A percentile compares a stretch with the other conserved stretches of the same genome.
Conservation (phyloP, 2,888 invertebrate species). For the Drosophila suboccidentalis region DNA sequence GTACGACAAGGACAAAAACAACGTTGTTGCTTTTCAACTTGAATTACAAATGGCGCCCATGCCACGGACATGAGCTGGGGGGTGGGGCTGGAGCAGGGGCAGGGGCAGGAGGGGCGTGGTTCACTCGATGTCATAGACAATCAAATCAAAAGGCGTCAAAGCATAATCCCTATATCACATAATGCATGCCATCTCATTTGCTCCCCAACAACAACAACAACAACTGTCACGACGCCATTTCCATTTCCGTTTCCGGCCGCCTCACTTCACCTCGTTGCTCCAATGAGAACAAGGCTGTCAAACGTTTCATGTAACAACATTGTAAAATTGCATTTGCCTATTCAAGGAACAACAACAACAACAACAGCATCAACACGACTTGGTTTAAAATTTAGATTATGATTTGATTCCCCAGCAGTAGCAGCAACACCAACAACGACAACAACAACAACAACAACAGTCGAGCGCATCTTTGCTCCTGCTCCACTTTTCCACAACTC, state of each 20-base stretch:
- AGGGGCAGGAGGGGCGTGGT: slow-evolving; percentile 26
- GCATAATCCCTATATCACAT: slow-evolving; percentile 60
- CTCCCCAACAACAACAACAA: neutral
- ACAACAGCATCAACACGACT: slow-evolving; percentile 20
- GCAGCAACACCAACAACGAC: slow-evolving; percentile 19
- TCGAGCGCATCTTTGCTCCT: slow-evolving; percentile 20
- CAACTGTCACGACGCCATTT: slow-evolving; percentile 29
- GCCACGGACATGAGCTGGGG: slow-evolving; percentile 6
- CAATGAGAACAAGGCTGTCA: slow-evolving; percentile 44
- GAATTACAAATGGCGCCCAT: slow-evolving; percentile 75
- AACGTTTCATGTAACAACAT: slow-evolving; percentile 71
- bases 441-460: slow-evolving; percentile 5
- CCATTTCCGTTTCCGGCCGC: slow-evolving; percentile 29
- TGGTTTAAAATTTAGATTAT: slow-evolving; percentile 72
- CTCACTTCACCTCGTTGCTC: slow-evolving; percentile 9
- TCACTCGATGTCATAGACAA: slow-evolving; percentile 71
- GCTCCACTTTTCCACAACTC: neutral
- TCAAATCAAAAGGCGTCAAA: slow-evolving; percentile 80
- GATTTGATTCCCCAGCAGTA: slow-evolving; percentile 69
- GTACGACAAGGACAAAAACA: slow-evolving; percentile 27
- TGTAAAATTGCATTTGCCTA: slow-evolving; percentile 78
- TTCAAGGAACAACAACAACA: slow-evolving; percentile 18
- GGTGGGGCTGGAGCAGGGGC: neutral
- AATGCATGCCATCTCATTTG: slow-evolving; percentile 63
- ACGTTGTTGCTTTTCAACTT: slow-evolving; percentile 63